These are phyloP conservation scores for Dryococelus australis DNA, from an alignment of 2,888 invertebrate species.

Conservation along the genomic window DNA sequence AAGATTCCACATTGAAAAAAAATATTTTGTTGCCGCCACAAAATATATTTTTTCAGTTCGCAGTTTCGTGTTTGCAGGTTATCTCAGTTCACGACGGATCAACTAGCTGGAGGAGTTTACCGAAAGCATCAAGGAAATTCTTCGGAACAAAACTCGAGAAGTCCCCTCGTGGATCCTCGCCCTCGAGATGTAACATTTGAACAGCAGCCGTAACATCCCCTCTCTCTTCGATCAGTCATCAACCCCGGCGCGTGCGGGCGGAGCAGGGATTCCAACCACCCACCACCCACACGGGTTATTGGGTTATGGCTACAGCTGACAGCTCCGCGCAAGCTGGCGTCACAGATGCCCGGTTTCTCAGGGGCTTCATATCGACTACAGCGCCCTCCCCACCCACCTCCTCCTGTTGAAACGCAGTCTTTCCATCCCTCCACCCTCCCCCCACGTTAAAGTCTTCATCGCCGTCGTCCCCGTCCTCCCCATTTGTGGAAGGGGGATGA, in stretches of 20 bases:
- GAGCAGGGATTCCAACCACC: not conserved
- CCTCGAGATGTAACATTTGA: not conserved
- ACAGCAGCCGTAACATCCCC: not conserved
- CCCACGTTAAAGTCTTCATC: not conserved
- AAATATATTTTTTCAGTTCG: too few relatives aligned
- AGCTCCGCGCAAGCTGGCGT: slow-evolving; percentile 20
- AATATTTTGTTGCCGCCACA: too few relatives aligned
- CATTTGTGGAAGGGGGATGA: not conserved
- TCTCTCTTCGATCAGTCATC: not conserved
- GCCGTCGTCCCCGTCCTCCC: not conserved
- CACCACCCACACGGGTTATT: slow-evolving; percentile 12
- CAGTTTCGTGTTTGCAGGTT: too few relatives aligned
- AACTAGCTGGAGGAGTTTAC: too few relatives aligned
- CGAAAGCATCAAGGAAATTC: not conserved
- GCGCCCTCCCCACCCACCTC: not conserved
- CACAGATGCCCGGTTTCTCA: slow-evolving; percentile 13
- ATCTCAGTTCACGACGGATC: too few relatives aligned
- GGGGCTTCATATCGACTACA: not conserved
- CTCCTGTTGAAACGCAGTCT: too few relatives aligned
- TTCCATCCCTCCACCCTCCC: not conserved
- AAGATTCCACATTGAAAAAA: too few relatives aligned
- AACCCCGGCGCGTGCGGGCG: not conserved
- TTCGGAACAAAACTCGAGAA: not conserved
- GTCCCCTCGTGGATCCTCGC: not conserved
- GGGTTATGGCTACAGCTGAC: slow-evolving; percentile 29